Percentiles rank a stretch among this genome's conserved stretches.
Conservation (phyloP, 2,113 vertebrate genomes). For the Speoplatyrhinus poulsoni region DNA sequence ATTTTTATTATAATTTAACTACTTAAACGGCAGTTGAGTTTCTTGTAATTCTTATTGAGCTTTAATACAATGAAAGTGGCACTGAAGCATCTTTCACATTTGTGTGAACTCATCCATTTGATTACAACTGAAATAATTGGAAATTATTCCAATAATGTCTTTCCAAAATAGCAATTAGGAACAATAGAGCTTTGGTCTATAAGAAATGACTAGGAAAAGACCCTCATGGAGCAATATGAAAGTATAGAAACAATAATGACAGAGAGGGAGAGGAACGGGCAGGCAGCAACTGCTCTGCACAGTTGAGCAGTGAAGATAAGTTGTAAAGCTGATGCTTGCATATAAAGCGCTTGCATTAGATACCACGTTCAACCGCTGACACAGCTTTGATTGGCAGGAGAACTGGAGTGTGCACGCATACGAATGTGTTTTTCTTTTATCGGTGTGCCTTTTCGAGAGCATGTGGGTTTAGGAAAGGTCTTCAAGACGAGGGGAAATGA, state of each 20-base stretch:
- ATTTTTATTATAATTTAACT: no score
- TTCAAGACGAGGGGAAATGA: constrained; percentile 47
- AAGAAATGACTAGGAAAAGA: constrained; percentile 17
- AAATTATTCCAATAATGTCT: constrained; percentile 55
- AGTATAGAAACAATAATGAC: constrained; percentile 20
- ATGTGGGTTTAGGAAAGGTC: constrained; percentile 35
- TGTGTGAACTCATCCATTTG: constrained; percentile 64
- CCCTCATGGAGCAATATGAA: constrained; percentile 33
- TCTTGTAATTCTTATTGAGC: constrained; percentile 4
- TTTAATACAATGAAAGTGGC: constrained; percentile 24
- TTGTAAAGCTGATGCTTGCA: constrained; percentile 74
- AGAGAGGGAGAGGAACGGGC: constrained; percentile 46
- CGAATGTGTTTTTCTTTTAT: constrained; percentile 14
- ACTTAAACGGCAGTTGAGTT: background rate
- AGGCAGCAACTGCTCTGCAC: constrained; percentile 72
- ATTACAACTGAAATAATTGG: constrained; percentile 62
- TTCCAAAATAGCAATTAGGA: constrained; percentile 62
- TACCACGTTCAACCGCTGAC: constrained; percentile 67
- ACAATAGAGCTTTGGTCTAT: constrained; percentile 30
- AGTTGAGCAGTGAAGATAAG: constrained; percentile 76
- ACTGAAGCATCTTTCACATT: constrained; percentile 49
- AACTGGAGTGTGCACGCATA: constrained; percentile 15
- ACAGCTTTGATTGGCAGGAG: constrained; percentile 50
- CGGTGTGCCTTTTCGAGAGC: constrained; percentile 17
- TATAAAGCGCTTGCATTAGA: constrained; percentile 67